These are phyloP conservation scores for Tetranychus piercei DNA, from an alignment of 2,888 invertebrate genomes.

Conservation along the genomic window DNA sequence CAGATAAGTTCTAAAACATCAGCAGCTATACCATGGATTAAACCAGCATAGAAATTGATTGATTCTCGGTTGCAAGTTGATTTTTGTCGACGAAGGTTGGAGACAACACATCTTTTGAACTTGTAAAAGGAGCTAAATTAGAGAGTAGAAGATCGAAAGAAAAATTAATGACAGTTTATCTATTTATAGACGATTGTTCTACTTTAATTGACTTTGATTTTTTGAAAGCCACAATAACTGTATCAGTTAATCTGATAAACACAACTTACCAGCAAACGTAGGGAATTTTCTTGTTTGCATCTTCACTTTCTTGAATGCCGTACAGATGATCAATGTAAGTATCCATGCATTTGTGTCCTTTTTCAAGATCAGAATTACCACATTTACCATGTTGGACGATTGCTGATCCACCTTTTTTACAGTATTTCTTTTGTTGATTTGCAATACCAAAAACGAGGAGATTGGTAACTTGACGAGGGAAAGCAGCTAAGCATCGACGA, in stretches of 20 bases:
- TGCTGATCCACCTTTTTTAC: background rate
- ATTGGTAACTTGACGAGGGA: background rate
- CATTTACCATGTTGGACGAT: slow-evolving; percentile 4
- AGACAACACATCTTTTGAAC: background rate
- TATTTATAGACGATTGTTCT: background rate
- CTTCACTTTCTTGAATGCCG: background rate
- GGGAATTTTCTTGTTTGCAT: background rate
- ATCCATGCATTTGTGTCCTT: background rate
- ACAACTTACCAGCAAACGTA: background rate
- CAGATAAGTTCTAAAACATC: background rate
- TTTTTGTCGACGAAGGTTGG: background rate
- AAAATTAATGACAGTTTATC: background rate
- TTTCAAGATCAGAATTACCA: slow-evolving; percentile 1
- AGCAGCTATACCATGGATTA: background rate
- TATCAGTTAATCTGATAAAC: background rate
- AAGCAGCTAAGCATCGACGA: background rate
- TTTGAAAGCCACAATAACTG: no score
- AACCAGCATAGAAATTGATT: background rate
- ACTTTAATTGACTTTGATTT: background rate
- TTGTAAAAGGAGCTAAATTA: background rate
- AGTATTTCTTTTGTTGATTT: background rate
- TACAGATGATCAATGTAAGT: background rate
- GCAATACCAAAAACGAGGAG: background rate
- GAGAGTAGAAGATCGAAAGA: background rate
- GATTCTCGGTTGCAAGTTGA: background rate